Evolutionary conservation across 2,797 vertebrate species (phyloP).

Genomic region (Coregonus ussuriensis): DNA sequence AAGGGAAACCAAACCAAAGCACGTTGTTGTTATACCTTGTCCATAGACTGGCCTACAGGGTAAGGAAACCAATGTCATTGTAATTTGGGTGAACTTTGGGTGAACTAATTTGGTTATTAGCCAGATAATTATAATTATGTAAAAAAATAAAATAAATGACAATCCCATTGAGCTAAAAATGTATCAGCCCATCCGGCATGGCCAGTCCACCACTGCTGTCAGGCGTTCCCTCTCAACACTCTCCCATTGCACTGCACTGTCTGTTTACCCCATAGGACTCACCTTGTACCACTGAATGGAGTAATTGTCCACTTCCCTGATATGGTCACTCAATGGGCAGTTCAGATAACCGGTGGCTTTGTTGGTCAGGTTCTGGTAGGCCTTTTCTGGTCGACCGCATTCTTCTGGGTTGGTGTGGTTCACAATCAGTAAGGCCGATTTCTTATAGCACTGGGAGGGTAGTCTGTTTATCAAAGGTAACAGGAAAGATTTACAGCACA

Average conservation of each 20-base stretch:
- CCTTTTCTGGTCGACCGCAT: slow-evolving; percentile 68
- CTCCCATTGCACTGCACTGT: not conserved
- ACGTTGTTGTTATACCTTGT: no score
- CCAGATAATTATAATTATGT: no score
- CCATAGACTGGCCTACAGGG: no score
- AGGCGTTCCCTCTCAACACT: not conserved
- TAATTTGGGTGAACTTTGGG: no score
- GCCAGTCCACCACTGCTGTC: no score
- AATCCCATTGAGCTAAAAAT: no score
- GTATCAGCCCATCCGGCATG: no score
- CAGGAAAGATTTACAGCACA: no score
- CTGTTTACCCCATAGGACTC: slow-evolving; percentile 43
- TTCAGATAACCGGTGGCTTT: slow-evolving; percentile 58
- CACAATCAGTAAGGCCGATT: slow-evolving; percentile 67
- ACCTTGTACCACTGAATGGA: slow-evolving; percentile 85
- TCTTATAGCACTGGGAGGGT: slow-evolving; percentile 65
- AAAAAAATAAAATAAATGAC: no score
- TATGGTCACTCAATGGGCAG: slow-evolving; percentile 76
- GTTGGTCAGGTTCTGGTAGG: slow-evolving; percentile 53
- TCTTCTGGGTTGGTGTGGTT: slow-evolving; percentile 50
- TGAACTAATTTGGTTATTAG: no score
- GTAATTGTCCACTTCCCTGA: slow-evolving; percentile 57
- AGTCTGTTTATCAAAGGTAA: slow-evolving; percentile 67
- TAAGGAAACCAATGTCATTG: no score
- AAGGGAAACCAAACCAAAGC: no score